Evolutionary conservation across 2,113 vertebrate genomes (phyloP), one percentile per base, ranked within the genome.

Genomic region (Danionella cerebrum): DNA sequence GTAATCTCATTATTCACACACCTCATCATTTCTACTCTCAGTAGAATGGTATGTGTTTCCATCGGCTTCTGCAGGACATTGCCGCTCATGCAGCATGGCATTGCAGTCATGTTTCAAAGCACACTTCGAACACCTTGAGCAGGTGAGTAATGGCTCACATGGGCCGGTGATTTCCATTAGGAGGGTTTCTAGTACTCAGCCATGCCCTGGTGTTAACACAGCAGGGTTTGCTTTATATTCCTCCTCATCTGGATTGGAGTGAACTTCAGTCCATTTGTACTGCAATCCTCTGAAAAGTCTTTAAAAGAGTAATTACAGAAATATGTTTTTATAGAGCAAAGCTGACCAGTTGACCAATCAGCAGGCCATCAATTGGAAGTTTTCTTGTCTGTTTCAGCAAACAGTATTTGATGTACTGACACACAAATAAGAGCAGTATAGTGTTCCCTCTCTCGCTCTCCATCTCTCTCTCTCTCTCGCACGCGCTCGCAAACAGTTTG

Each of bases 1-100:
- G 33, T 67, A 51, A 48, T 18, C 50, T 70, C 63, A 67, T 70
- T 67, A 75, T 62, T 75, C 67, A 60, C 54, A 48, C 63, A 74
- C 67, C 60, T 57, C 72, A 74, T 70, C 62, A 54, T 21, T 55
- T 59, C 60, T 31, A 62, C 48, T 60, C 29, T 60, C 47, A 2
- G 42, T 45, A 65, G 60, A 19, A 70, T 12, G 24, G 45, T 66
- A 67, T 21, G 60, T 25, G 48, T 60, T 57, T 65, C 29, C 47
- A 65, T 44, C 53, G 6, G 35, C 65, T 42, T 25, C 59, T 27
- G 38, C 24, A 51, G 42, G 50, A 31, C 21, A 35, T 41, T 39
- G 18, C 2, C 5, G 41, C 39, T 31, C 24, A 31, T 60, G 57
- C 24, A 55, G 45, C 31, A 7, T n/a, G n/a, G 25, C 27, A 24